Evolutionary conservation across 2,797 vertebrate species (phyloP).

Genomic region (Podargus strigoides): DNA sequence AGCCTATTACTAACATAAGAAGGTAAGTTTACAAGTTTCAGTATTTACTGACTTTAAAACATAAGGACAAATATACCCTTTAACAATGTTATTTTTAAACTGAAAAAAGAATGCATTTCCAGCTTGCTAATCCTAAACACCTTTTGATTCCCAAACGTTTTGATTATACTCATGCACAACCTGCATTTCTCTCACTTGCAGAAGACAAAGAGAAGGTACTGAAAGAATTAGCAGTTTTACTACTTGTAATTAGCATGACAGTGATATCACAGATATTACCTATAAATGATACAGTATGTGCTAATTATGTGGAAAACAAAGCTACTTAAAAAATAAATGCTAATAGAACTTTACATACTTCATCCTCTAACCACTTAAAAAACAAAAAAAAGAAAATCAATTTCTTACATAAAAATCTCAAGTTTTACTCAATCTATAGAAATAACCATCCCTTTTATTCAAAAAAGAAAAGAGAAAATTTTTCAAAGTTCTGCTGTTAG

Average conservation of each 20-base stretch:
- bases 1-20: background rate
- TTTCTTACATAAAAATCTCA: background rate
- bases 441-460: background rate
- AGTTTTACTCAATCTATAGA: background rate
- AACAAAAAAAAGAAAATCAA: background rate
- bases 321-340: background rate
- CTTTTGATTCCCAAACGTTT: background rate
- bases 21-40: background rate
- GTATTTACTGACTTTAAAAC: background rate
- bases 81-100: background rate
- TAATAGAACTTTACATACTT: background rate
- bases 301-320: background rate
- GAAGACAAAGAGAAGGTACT: background rate
- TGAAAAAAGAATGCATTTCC: background rate
- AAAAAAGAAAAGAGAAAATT: accelerated
- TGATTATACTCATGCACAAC: background rate
- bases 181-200: background rate
- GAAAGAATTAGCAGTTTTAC: background rate
- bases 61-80: background rate
- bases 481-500: background rate
- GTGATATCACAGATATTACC: background rate
- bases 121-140: background rate
- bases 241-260: background rate
- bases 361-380: background rate
- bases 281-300: background rate